A percentile compares a stretch with the other conserved stretches of the same genome.
phyloP scores from a whole-genome alignment of 2,888 invertebrate species.

The Stegophylla sp. region DNA sequence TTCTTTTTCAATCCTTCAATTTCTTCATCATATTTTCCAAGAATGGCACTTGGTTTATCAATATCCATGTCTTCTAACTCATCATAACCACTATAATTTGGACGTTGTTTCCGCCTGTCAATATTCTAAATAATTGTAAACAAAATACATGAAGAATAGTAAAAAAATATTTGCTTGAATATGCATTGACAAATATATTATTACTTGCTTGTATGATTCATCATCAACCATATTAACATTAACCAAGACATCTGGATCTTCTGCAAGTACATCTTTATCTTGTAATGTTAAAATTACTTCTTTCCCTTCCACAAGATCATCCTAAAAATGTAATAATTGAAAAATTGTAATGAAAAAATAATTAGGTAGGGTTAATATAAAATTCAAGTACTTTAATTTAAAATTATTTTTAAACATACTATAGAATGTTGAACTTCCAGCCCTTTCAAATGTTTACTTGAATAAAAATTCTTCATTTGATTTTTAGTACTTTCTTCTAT shows the following conservation, averaged over 20 bases:
- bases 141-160: slow-evolving; percentile 30
- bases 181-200: neutral
- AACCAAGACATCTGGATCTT: slow-evolving; percentile 84
- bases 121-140: slow-evolving; percentile 71
- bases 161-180: neutral
- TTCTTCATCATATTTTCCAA: slow-evolving; percentile 95
- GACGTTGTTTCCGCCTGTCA: slow-evolving; percentile 82
- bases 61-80: slow-evolving; percentile 78
- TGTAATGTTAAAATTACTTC: slow-evolving; percentile 90
- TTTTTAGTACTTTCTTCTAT: slow-evolving; percentile 78
- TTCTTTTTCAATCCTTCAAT: slow-evolving; percentile 76
- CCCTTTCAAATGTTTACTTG: slow-evolving; percentile 77
- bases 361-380: slow-evolving; percentile 14
- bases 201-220: slow-evolving; percentile 79
- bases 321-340: slow-evolving; percentile 63
- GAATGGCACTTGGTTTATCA: slow-evolving; percentile 73
- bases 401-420: slow-evolving; percentile 63
- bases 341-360: neutral
- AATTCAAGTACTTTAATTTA: neutral
- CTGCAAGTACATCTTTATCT: slow-evolving; percentile 88
- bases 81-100: slow-evolving; percentile 86
- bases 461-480: slow-evolving; percentile 72
- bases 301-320: slow-evolving; percentile 76
- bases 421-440: slow-evolving; percentile 85
- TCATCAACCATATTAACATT: slow-evolving; percentile 90